phyloP scores from a whole-genome alignment of 2,888 invertebrate genomes.

The Apeira syringaria region DNA sequence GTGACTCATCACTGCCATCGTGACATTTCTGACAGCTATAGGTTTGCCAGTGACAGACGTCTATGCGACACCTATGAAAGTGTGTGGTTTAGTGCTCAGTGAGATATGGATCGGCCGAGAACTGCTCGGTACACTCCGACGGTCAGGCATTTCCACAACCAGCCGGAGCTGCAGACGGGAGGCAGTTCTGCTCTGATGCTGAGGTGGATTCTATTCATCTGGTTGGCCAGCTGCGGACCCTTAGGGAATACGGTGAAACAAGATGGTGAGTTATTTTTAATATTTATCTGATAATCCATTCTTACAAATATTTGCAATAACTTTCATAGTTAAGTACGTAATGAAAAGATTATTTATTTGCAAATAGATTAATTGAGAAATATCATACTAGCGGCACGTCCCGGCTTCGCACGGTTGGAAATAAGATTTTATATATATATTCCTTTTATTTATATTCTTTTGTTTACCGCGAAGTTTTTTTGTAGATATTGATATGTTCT shows the following conservation, averaged over 20 bases:
- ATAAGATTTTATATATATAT: too few species aligned
- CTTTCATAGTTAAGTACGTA: too few species aligned
- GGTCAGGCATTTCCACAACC: constrained; percentile 75
- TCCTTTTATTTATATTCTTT: too few species aligned
- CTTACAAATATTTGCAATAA: too few species aligned
- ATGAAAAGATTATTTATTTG: too few species aligned
- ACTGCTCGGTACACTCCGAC: constrained; percentile 58
- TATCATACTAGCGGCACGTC: too few species aligned
- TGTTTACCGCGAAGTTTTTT: too few species aligned
- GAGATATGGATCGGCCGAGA: constrained; percentile 56
- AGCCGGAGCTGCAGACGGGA: constrained; percentile 68
- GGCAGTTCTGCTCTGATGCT: constrained; percentile 65
- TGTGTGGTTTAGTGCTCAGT: constrained; percentile 36
- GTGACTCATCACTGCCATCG: constrained; percentile 1
- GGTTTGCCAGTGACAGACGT: neutral
- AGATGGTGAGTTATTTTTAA: constrained; percentile 64
- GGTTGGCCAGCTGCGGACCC: constrained; percentile 73
- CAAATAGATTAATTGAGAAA: too few species aligned
- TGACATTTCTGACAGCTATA: neutral
- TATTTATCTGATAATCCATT: too few species aligned
- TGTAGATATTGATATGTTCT: too few species aligned
- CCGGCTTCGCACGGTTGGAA: too few species aligned
- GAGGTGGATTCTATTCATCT: constrained; percentile 71
- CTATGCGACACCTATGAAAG: constrained; percentile 39
- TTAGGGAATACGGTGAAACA: constrained; percentile 74